These are phyloP conservation scores for Lophura swinhoii DNA, from an alignment of 2,797 vertebrate genomes.

Conservation along the genomic window DNA sequence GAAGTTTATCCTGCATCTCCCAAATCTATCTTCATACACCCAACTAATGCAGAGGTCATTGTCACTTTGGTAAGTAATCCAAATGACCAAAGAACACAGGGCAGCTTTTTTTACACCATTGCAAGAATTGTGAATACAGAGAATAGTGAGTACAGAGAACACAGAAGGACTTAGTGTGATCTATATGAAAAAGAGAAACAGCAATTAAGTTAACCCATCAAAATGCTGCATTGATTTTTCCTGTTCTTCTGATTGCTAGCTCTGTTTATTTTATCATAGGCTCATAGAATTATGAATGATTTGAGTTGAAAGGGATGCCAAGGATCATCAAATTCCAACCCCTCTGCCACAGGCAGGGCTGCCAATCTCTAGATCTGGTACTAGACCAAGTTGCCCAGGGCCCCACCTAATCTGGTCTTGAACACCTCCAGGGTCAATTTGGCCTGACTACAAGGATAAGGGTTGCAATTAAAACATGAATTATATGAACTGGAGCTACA, in stretches of 20 bases:
- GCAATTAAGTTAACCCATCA: not conserved
- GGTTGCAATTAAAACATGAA: not conserved
- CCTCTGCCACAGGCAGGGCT: too few species aligned
- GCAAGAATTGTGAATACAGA: too few species aligned
- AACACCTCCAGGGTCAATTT: not conserved
- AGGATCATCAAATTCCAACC: too few species aligned
- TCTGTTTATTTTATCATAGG: not conserved
- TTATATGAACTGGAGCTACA: not conserved
- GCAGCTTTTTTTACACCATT: not conserved
- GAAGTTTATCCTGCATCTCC: not conserved
- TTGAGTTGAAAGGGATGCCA: too few species aligned
- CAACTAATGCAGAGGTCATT: rapidly evolving
- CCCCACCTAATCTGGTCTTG: too few species aligned
- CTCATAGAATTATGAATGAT: too few species aligned
- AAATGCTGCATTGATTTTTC: not conserved
- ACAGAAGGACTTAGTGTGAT: not conserved
- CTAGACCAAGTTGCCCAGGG: too few species aligned
- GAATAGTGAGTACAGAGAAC: too few species aligned
- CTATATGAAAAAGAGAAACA: not conserved
- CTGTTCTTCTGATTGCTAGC: not conserved
- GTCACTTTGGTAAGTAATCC: not conserved
- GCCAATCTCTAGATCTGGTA: too few species aligned
- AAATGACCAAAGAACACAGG: not conserved
- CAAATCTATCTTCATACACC: not conserved
- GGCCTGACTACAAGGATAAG: not conserved